Percentiles rank a stretch among this genome's conserved stretches.
Conservation (phyloP, 2,888 invertebrate genomes). For the Folsomia manolachei region DNA sequence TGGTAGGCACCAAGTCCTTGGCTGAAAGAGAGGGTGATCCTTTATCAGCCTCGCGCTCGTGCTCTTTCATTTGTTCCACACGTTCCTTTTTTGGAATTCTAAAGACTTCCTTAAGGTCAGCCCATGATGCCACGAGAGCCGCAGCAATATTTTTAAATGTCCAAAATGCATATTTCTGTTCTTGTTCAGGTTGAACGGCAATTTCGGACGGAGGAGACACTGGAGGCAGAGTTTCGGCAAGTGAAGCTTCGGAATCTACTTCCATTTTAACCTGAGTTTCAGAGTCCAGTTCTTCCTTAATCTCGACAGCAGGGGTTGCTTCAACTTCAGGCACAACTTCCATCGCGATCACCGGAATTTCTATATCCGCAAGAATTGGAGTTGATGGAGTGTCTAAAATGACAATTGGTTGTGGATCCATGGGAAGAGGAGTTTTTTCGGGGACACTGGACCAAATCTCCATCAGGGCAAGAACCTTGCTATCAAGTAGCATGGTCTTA, state of each 20-base stretch:
- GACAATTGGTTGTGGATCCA: not conserved
- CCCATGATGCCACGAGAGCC: conserved; percentile 71
- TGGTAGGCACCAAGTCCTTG: not conserved
- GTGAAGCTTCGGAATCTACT: not conserved
- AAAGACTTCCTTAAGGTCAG: conserved; percentile 68
- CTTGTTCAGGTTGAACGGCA: conserved; percentile 42
- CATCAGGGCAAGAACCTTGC: conserved; percentile 79
- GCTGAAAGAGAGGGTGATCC: not conserved
- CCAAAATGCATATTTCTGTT: conserved; percentile 31
- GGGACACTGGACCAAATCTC: conserved; percentile 67
- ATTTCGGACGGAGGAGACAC: conserved; percentile 25
- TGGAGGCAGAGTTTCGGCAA: not conserved
- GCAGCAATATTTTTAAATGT: conserved; percentile 53
- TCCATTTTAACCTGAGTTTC: conserved; percentile 10
- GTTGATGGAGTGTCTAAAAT: not conserved
- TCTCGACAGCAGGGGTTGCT: conserved; percentile 14
- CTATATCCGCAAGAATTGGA: not conserved
- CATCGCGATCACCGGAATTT: not conserved
- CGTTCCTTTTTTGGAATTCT: conserved; percentile 91
- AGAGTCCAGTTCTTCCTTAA: conserved; percentile 23
- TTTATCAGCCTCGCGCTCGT: conserved; percentile 83
- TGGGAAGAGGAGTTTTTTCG: conserved; percentile 9
- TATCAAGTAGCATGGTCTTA: conserved; percentile 87
- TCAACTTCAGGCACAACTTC: conserved; percentile 5
- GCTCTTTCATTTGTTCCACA: conserved; percentile 91